Evolutionary conservation across 1,140 invertebrate species (phyloP).

Genomic region (Drosophila leontia): DNA sequence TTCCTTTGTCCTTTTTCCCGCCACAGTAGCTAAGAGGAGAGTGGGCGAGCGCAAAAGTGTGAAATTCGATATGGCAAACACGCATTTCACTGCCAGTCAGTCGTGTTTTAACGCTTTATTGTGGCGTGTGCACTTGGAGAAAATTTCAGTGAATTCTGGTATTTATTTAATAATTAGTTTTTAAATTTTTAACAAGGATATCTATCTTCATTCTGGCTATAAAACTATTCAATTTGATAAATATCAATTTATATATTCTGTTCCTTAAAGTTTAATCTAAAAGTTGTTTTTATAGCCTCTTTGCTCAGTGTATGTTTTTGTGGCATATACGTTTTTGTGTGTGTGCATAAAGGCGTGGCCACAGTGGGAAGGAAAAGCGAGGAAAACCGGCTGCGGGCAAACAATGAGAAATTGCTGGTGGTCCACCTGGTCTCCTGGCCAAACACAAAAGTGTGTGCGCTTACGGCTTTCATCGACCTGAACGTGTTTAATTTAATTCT

Average conservation of each 20-base stretch:
- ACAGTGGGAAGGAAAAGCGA: slow-evolving; percentile 2
- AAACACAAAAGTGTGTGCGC: slow-evolving; percentile 27
- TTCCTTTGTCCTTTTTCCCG: slow-evolving; percentile 22
- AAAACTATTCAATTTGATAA: background rate
- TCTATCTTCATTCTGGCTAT: background rate
- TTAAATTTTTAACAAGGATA: too few species aligned
- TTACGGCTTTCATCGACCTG: slow-evolving; percentile 19
- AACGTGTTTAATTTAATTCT: slow-evolving; percentile 58
- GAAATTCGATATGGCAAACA: slow-evolving; percentile 67
- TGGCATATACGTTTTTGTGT: slow-evolving; percentile 3
- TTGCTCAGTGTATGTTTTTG: background rate
- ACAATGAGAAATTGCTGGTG: slow-evolving; percentile 44
- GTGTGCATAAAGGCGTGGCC: slow-evolving; percentile 6
- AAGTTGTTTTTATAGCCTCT: background rate
- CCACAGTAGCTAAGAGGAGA: background rate
- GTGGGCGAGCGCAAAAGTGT: slow-evolving; percentile 43
- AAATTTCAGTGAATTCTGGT: background rate
- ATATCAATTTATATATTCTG: background rate
- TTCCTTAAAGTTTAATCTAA: background rate
- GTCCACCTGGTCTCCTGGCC: slow-evolving; percentile 30
- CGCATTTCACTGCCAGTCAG: slow-evolving; percentile 33
- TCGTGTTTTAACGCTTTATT: slow-evolving; percentile 43
- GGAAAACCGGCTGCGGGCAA: slow-evolving; percentile 32
- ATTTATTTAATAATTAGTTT: too few species aligned
- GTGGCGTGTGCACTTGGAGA: background rate